Evolutionary conservation across 2,113 vertebrate genomes (phyloP).

Genomic region (Elgaria multicarinata): DNA sequence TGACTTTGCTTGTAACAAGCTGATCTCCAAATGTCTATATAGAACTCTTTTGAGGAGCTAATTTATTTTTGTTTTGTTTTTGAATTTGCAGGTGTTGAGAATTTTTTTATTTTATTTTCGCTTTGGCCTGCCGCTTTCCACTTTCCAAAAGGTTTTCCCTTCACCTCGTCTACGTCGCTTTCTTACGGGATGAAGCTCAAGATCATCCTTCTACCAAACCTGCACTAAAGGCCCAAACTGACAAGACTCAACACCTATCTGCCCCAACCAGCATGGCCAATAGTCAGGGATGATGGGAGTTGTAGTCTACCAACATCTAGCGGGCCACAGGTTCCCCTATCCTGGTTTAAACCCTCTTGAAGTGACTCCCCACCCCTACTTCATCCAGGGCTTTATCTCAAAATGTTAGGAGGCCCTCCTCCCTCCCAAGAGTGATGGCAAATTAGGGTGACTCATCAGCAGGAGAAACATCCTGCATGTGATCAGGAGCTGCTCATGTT

Average conservation of each 20-base stretch:
- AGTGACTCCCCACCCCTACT: background rate
- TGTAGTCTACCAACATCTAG: too few relatives aligned
- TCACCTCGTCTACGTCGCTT: background rate
- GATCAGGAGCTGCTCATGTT: background rate
- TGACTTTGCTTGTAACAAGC: slow-evolving; percentile 19
- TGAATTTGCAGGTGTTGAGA: slow-evolving; percentile 23
- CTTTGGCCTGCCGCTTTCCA: background rate
- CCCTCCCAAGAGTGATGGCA: background rate
- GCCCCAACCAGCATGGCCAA: too few relatives aligned
- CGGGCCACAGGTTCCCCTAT: background rate
- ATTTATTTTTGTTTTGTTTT: slow-evolving; percentile 21
- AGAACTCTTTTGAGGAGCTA: slow-evolving; percentile 36
- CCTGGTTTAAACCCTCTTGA: background rate
- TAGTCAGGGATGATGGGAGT: too few relatives aligned
- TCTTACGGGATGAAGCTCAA: too few relatives aligned
- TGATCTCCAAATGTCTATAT: background rate
- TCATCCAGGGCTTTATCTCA: background rate
- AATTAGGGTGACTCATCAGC: background rate
- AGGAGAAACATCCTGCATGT: background rate
- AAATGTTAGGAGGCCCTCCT: too few relatives aligned
- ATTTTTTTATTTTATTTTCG: background rate
- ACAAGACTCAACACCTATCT: background rate
- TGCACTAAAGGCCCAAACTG: background rate
- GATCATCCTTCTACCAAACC: background rate
- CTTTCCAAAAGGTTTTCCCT: background rate